Conservation (phyloP, 1,140 invertebrate species). For the Watersipora subatra region DNA sequence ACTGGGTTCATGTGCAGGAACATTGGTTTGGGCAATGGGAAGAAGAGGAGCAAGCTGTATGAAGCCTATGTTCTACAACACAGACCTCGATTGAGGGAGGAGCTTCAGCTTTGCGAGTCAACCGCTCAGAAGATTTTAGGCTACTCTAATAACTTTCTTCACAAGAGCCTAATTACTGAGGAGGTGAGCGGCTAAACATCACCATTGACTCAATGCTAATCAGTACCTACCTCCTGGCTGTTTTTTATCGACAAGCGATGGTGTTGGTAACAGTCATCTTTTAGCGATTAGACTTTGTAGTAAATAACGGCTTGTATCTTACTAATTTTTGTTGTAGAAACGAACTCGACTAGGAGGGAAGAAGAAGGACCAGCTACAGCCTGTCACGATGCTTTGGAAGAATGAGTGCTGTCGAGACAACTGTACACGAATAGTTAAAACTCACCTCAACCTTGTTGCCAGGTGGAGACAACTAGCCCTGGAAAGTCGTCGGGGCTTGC, state of each 20-base stretch:
- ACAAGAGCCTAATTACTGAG: conserved; percentile 34
- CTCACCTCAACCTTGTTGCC: background rate
- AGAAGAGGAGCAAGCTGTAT: conserved; percentile 27
- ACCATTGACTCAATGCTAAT: too few species aligned
- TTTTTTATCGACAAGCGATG: too few species aligned
- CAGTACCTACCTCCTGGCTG: too few species aligned
- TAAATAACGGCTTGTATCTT: too few species aligned
- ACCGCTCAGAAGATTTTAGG: conserved; percentile 27
- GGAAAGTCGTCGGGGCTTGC: background rate
- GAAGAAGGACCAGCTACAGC: background rate
- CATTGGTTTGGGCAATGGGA: conserved; percentile 33
- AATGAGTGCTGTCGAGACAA: background rate
- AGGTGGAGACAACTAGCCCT: background rate
- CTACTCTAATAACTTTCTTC: conserved; percentile 39
- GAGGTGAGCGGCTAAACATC: conserved; percentile 15
- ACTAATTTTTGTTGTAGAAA: too few species aligned
- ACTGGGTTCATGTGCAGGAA: background rate
- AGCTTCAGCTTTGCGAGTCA: conserved; percentile 23
- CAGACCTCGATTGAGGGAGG: conserved; percentile 18
- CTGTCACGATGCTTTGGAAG: background rate
- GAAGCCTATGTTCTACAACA: conserved; percentile 28
- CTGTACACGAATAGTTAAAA: background rate
- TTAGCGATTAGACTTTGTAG: too few species aligned
- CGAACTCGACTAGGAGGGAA: background rate
- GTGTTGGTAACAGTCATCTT: too few species aligned